Conservation (phyloP, 2,797 vertebrate species). For the Lepus oiostolus region DNA sequence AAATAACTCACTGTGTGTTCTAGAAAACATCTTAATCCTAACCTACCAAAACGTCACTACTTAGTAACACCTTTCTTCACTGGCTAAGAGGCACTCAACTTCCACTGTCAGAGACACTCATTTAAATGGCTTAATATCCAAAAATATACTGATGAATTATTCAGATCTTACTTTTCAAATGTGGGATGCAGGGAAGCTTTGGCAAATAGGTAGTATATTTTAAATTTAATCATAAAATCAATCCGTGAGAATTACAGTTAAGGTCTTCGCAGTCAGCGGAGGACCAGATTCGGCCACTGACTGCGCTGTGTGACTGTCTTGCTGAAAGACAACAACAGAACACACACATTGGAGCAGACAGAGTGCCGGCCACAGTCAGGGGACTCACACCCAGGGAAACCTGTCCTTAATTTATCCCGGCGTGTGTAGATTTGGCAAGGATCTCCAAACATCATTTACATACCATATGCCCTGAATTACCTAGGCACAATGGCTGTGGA, state of each 20-base stretch:
- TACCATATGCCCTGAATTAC: slow-evolving; percentile 86
- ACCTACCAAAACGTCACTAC: slow-evolving; percentile 41
- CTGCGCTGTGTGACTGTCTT: slow-evolving; percentile 35
- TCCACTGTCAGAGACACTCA: slow-evolving; percentile 29
- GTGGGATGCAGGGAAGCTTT: slow-evolving; percentile 45
- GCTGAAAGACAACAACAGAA: slow-evolving; percentile 68
- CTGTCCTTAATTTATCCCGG: slow-evolving; percentile 85
- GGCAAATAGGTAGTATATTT: slow-evolving; percentile 48
- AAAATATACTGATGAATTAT: slow-evolving; percentile 62
- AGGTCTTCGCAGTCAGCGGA: slow-evolving; percentile 26
- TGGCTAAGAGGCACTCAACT: slow-evolving; percentile 13
- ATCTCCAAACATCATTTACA: slow-evolving; percentile 84
- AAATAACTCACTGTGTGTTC: slow-evolving; percentile 51
- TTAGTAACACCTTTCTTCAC: slow-evolving; percentile 31
- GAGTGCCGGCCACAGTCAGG: slow-evolving; percentile 64
- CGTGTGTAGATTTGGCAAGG: slow-evolving; percentile 83
- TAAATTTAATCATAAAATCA: slow-evolving; percentile 60
- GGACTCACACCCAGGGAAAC: slow-evolving; percentile 81
- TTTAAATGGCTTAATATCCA: slow-evolving; percentile 59
- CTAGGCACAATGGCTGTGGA: slow-evolving; percentile 83
- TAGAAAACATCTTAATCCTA: slow-evolving; percentile 50
- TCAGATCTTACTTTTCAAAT: slow-evolving; percentile 68
- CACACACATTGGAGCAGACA: slow-evolving; percentile 51
- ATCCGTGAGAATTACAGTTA: slow-evolving; percentile 48
- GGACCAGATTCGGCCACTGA: slow-evolving; percentile 63